Evolutionary conservation across 2,797 vertebrate genomes (phyloP).

Genomic region (Protonibea diacanthus): DNA sequence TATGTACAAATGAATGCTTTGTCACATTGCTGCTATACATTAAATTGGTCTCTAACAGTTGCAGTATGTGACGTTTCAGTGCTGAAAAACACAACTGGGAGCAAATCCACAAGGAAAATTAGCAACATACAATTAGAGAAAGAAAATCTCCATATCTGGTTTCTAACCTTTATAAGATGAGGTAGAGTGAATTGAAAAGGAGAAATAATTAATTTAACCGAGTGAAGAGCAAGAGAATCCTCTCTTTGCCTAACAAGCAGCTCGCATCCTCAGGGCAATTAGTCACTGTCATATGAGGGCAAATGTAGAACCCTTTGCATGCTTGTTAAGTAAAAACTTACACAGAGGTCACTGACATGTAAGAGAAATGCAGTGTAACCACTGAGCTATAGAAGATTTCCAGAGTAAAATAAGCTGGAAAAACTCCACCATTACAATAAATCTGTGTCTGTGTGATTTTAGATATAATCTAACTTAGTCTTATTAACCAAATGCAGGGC

Average conservation of each 20-base stretch:
- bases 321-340: constrained; percentile 91
- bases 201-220: constrained; percentile 88
- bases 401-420: constrained; percentile 57
- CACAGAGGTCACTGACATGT: constrained; percentile 87
- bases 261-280: constrained; percentile 88
- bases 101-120: constrained; percentile 65
- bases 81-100: constrained; percentile 54
- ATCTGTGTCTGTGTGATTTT: constrained; percentile 37
- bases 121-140: constrained; percentile 77
- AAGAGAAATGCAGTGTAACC: constrained; percentile 83
- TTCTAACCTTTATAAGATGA: constrained; percentile 81
- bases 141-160: constrained; percentile 72
- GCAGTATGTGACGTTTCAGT: constrained; percentile 22
- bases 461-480: constrained; percentile 31
- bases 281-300: constrained; percentile 90
- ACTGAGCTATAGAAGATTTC: constrained; percentile 73
- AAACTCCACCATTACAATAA: constrained; percentile 58
- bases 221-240: constrained; percentile 82
- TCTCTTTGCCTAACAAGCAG: constrained; percentile 88
- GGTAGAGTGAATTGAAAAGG: constrained; percentile 83
- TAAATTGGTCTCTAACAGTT: constrained; percentile 53
- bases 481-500: constrained; percentile 30
- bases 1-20: constrained; percentile 30
- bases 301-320: constrained; percentile 88
- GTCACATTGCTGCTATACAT: constrained; percentile 35